Evolutionary conservation across 2,888 invertebrate genomes (phyloP), one percentile per base, ranked within the genome.

Genomic region (Caenorhabditis sp.): DNA sequence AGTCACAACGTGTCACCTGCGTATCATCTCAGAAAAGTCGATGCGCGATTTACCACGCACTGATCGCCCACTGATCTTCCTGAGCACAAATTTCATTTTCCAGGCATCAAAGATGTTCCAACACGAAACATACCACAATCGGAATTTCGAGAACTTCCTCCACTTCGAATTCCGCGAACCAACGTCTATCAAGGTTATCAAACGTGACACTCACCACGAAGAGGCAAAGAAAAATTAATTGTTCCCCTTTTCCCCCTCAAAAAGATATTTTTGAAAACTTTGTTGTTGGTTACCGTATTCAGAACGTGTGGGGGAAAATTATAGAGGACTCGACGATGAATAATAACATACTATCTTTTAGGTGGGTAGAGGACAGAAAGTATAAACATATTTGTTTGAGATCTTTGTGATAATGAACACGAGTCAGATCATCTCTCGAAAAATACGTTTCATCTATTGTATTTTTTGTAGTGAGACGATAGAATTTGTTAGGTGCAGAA

Each of bases 91-190:
- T 21, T 12, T 23, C 17, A 6, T 8, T 51, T 51, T 23, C 8
- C 51, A 51, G n/a, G 51, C 2, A 55, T 55, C 24, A 24, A 55
- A 24, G 23, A 55, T 55, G 55, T 55, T 1, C 55, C 55, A 55
- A 23, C 55, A 14, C 17, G 23, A n/a, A 5, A 2, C 8, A 55
- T 55, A 10, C 55, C 55, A 4, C 26, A 24, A 14, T 26, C 24
- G 3, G 23, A 55, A 17, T 55, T 26, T 17, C 58, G 58, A 5
- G 37, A 58, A 58, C 19, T 58, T 2, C 58, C 58, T 12, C 58
- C 58, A 12, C 37, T 58, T 36, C 36, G 58, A 3, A 4, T 58
- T n/a, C 58, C 58, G 1, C 3, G 37, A 58, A 58, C 58, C 4
- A 19, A 58, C 27, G 26, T 58, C 4, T 37, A 58, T 37, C 58